These are phyloP conservation scores for Chlorodrepanis virens DNA, from an alignment of 2,113 vertebrate genomes.

Conservation along the genomic window DNA sequence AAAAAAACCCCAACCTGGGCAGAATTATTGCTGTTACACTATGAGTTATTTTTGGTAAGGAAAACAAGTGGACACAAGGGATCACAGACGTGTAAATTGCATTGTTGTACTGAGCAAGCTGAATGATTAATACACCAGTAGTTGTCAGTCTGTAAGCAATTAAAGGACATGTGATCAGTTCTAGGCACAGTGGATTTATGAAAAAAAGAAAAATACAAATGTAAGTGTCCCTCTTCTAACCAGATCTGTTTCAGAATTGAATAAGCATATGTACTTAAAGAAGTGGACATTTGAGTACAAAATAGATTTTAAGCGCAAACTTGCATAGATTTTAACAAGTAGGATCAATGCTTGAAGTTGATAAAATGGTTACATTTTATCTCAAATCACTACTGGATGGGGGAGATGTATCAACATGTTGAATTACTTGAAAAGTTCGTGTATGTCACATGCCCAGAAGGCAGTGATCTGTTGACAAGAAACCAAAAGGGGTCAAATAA, in stretches of 20 bases:
- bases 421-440: conserved; percentile 2
- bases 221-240: background rate
- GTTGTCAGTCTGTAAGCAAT: background rate
- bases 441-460: conserved; percentile 6
- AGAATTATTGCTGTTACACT: background rate
- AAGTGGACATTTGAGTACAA: background rate
- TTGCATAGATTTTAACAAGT: background rate
- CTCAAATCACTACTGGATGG: background rate
- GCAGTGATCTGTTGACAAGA: background rate
- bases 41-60: background rate
- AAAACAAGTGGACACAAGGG: background rate
- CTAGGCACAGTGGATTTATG: background rate
- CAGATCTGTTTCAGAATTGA: background rate
- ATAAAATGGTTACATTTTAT: background rate
- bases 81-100: background rate
- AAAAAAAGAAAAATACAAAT: background rate
- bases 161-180: background rate
- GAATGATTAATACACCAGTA: background rate
- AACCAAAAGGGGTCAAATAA: background rate
- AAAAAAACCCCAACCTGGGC: background rate
- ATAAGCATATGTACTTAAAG: background rate
- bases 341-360: background rate
- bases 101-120: background rate
- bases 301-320: background rate
- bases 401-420: background rate